These are phyloP conservation scores for Neoniphon sammara DNA, from an alignment of 2,797 vertebrate genomes.

Conservation along the genomic window DNA sequence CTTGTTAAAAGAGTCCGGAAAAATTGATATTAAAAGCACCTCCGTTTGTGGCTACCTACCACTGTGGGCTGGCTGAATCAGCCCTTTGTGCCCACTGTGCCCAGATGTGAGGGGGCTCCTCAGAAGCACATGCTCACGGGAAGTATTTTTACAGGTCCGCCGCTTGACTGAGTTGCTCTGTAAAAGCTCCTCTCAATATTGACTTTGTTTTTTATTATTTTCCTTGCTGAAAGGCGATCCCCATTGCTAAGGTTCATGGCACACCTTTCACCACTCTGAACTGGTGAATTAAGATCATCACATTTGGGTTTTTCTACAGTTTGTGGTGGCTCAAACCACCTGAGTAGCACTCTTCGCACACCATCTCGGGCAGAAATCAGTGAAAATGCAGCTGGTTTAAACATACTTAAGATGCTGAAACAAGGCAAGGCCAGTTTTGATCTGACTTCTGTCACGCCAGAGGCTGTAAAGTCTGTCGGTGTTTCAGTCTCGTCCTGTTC, in stretches of 20 bases:
- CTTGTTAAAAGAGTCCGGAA: constrained; percentile 58
- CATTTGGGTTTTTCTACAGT: constrained; percentile 22
- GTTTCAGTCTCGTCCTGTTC: constrained; percentile 27
- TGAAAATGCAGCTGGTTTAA: constrained; percentile 11
- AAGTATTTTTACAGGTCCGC: constrained; percentile 75
- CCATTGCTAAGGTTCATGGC: constrained; percentile 49
- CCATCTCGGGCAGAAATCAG: constrained; percentile 10
- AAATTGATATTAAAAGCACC: constrained; percentile 74
- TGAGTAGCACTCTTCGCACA: constrained; percentile 42
- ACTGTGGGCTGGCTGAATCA: constrained; percentile 78
- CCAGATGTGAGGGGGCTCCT: constrained; percentile 75
- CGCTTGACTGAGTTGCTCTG: constrained; percentile 65
- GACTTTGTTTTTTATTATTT: constrained; percentile 78
- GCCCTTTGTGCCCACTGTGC: constrained; percentile 79
- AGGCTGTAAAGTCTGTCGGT: constrained; percentile 35
- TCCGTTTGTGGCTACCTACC: constrained; percentile 76
- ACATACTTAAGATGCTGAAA: constrained; percentile 15
- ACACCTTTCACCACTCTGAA: constrained; percentile 45
- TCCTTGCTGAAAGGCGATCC: constrained; percentile 72
- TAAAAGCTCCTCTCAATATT: constrained; percentile 74
- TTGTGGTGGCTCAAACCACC: constrained; percentile 50
- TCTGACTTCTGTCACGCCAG: constrained; percentile 22
- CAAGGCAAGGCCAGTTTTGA: constrained; percentile 18
- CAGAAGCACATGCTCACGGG: constrained; percentile 63
- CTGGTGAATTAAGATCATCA: constrained; percentile 36